Evolutionary conservation across 2,113 vertebrate genomes (phyloP).

Genomic region (Heterotis niloticus): DNA sequence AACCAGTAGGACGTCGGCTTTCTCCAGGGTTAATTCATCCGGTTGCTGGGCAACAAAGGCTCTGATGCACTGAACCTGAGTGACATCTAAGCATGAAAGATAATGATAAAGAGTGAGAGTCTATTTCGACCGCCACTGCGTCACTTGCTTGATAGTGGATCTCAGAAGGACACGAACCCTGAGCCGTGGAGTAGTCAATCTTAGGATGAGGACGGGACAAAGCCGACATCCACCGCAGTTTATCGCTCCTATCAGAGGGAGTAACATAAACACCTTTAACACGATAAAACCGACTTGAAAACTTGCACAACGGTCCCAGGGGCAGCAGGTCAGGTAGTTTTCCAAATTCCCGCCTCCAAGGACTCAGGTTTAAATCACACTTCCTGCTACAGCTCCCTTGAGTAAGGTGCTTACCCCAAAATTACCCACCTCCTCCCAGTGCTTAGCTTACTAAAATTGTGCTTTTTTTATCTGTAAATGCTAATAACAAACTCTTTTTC

Average conservation of each 20-base stretch:
- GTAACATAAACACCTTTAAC: background rate
- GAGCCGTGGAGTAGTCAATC: conserved; percentile 60
- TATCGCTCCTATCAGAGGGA: conserved; percentile 74
- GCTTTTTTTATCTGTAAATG: no score
- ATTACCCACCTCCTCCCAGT: no score
- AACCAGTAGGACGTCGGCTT: conserved; percentile 86
- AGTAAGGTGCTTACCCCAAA: no score
- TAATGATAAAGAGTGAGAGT: background rate
- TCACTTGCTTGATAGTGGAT: conserved; percentile 6
- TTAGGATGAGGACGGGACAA: conserved; percentile 69
- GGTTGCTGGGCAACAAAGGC: conserved; percentile 84
- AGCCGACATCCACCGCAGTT: conserved; percentile 92
- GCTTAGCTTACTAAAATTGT: no score
- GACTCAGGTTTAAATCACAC: no score
- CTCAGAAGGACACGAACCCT: conserved; percentile 51
- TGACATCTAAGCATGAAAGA: conserved; percentile 62
- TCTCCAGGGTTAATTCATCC: conserved; percentile 87
- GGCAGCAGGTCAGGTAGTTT: no score
- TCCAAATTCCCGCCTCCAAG: no score
- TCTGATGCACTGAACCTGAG: conserved; percentile 87
- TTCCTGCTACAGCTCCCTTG: no score
- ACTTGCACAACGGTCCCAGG: no score
- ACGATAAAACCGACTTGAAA: background rate
- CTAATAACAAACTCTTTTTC: no score
- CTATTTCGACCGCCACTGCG: background rate